Conservation (phyloP, 2,888 invertebrate genomes). For the Diploptera punctata region DNA sequence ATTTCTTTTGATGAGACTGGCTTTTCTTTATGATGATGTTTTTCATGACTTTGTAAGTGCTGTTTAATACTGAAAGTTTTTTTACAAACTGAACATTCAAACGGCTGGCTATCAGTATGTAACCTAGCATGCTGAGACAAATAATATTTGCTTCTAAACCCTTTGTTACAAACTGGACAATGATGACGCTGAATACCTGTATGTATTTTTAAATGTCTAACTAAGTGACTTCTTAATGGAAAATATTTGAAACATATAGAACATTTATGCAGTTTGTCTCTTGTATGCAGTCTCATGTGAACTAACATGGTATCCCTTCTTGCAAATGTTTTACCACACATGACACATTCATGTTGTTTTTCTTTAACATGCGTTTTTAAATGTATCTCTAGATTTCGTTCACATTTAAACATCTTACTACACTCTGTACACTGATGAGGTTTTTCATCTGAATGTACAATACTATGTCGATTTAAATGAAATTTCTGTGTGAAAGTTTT, state of each 20-base stretch:
- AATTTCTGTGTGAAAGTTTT: slow-evolving; percentile 21
- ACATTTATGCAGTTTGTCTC: slow-evolving; percentile 15
- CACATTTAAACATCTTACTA: slow-evolving; percentile 9
- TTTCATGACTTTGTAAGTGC: slow-evolving; percentile 12
- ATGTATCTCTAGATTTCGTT: slow-evolving; percentile 13
- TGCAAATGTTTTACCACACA: slow-evolving; percentile 21
- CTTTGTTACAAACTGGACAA: slow-evolving; percentile 17
- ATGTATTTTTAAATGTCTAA: slow-evolving; percentile 11
- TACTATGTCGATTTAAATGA: slow-evolving; percentile 9
- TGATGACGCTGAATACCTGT: slow-evolving; percentile 18
- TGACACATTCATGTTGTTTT: slow-evolving; percentile 17
- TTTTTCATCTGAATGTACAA: slow-evolving; percentile 17
- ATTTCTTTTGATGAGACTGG: background rate
- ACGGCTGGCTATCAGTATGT: slow-evolving; percentile 7
- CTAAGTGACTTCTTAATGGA: slow-evolving; percentile 10
- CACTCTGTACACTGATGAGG: slow-evolving; percentile 9
- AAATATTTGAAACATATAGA: slow-evolving; percentile 4
- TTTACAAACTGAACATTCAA: slow-evolving; percentile 14
- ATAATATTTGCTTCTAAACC: slow-evolving; percentile 17
- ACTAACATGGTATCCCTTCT: slow-evolving; percentile 10
- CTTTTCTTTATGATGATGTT: background rate
- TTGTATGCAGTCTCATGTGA: slow-evolving; percentile 15
- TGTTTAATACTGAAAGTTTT: slow-evolving; percentile 25
- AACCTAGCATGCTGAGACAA: slow-evolving; percentile 9
- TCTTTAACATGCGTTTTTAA: background rate